These are phyloP conservation scores for Pollenia labialis DNA, from an alignment of 2,888 invertebrate species.

Conservation along the genomic window DNA sequence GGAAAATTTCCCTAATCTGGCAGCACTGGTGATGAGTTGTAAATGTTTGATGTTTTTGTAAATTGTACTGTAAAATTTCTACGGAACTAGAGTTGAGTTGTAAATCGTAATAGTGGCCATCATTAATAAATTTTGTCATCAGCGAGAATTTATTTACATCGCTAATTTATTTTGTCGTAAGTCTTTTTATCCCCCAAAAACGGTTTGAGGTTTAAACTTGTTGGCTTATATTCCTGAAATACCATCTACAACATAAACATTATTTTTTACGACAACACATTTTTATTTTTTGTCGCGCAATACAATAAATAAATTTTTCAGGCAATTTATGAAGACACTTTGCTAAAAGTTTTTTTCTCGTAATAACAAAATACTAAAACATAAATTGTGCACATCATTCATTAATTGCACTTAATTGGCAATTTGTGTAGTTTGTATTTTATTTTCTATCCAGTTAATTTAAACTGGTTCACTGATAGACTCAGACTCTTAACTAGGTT, in stretches of 20 bases:
- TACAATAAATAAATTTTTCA: not conserved
- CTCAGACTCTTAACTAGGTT: not conserved
- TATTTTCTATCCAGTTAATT: not conserved
- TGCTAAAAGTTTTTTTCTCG: not conserved
- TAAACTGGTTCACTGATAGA: not conserved
- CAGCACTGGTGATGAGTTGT: too few relatives aligned
- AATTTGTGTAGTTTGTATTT: not conserved
- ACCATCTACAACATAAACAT: not conserved
- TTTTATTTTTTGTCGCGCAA: constrained; percentile 8
- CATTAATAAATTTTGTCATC: too few relatives aligned
- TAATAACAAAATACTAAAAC: not conserved
- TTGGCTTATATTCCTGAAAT: constrained; percentile 8
- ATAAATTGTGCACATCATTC: constrained; percentile 13
- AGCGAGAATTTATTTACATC: too few relatives aligned
- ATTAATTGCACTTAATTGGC: constrained; percentile 5
- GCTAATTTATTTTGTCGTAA: not conserved
- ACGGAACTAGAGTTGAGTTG: too few relatives aligned
- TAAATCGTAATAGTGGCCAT: too few relatives aligned
- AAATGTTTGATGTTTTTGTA: not conserved
- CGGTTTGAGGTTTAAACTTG: constrained; percentile 5
- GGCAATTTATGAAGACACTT: constrained; percentile 13
- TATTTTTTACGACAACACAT: not conserved
- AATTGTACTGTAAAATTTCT: too few relatives aligned
- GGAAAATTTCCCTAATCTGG: too few relatives aligned
- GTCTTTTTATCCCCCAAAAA: not conserved